Base-by-base conservation (phyloP, 92 coral and sea anemone species). In the Anthopleura xanthogrammica region DNA sequence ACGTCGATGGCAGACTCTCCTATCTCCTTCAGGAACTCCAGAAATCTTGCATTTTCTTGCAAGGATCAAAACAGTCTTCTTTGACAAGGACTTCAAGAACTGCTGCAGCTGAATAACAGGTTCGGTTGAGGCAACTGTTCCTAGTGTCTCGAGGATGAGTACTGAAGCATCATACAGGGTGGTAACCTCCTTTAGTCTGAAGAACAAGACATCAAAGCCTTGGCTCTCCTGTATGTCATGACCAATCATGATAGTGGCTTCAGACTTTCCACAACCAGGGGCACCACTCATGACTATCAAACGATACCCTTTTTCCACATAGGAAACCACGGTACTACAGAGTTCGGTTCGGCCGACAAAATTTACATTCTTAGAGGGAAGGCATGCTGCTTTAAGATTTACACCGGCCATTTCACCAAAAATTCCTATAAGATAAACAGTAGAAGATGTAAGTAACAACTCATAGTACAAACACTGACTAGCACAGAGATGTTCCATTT, bases 211-310 rank as follows among this genome's bases (percentile, higher is more conserved):
- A 10, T 58, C 73, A 23, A 71, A 88, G 17, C 87, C 91, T 41
- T 76, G 79, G 12, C 72, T 83, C 20, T 66, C 24, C 29, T 91
- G 52, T 29, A 36, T 77, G 83, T n/a, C n/a, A n/a, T 89, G 82
- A 7, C 95, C 93, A 4, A 91, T 43, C 8, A 42, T 54, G 23
- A 76, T 85, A 0, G 88, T 89, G 16, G 86, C 64, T 0, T 87
- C 65, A 40, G 97, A 91, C 55, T 93, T 93, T 9, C 95, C 97
- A 60, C 78, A 89, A 2, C 93, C 94, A 4, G 97, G 97, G 2
- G 95, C 93, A 3, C 86, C 95, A 66, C 85, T 86, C 12, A 93
- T 1, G 1, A 78, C 22, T 43, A 91, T 48, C 0, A 93, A 89
- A 60, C 80, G 60, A 0, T 56, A 36, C 24, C 17, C 79, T 1